Base-by-base conservation (phyloP, 2,888 invertebrate species). In the Drosophila atroscutellata region DNA sequence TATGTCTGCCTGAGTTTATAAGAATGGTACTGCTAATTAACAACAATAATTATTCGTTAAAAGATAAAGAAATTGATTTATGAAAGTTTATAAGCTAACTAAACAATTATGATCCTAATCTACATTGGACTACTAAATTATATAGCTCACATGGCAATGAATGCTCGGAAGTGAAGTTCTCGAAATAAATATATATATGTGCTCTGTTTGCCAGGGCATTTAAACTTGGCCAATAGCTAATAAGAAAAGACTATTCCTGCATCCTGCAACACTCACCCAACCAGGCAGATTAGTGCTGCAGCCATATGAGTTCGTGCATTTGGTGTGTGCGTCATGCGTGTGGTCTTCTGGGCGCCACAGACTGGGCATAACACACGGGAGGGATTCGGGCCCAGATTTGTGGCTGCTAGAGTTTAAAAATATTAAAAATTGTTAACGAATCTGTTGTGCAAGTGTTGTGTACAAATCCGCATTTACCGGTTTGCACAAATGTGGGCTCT, bases 261-360 rank as follows among this genome's bases (percentile, higher is more conserved):
- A 24, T 36, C 34, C 24, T 34, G 18, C 13, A 15, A 20, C 11
- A 80, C 89, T 80, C 78, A 92, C 92, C 92, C 92, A 11, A 92
- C 88, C 13, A 92, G 75, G 56, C 92, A 92, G 51, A 92, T 79
- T 24, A 92, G 51, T 0, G 89, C 70, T 0, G 92, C 92, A 45
- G 90, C 88, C 60, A 92, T 62, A 55, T 92, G 92, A 20, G 92
- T 92, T n/a, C 86, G 88, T 7, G 87, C 74, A 61, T 92, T 92
- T 51, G 92, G 81, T 13, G 92, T 92, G 52, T 87, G 90, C 59
- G 84, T 83, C 92, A 92, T 92, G 15, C 90, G 84, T 15, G 92
- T 91, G 15, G 90, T 91, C 56, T 89, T 90, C 49, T 86, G 88
- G 11, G 77, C 84, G 1, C 92, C 92, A 63, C 92, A 92, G 18